phyloP scores from a whole-genome alignment of 37 sponge, comb jelly and placozoan genomes.

The Cladorhizidae sp. region DNA sequence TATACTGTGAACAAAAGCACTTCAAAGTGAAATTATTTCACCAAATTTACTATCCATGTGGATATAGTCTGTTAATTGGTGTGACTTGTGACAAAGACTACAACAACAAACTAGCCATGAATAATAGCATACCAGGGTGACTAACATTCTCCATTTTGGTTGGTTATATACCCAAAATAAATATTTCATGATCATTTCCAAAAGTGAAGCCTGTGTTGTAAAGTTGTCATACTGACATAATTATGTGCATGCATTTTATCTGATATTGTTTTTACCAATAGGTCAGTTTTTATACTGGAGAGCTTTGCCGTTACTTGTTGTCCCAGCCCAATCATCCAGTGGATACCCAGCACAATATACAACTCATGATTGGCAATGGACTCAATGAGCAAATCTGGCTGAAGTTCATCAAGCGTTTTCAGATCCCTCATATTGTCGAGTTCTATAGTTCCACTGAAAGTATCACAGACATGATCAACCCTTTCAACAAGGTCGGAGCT shows the following conservation, averaged over 20 bases:
- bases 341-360: constrained; percentile 73
- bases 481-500: constrained; percentile 48
- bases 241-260: background rate
- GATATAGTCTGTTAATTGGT: too few relatives aligned
- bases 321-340: constrained; percentile 68
- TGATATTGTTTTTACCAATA: constrained; percentile 21
- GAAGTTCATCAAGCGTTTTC: constrained; percentile 72
- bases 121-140: too few relatives aligned
- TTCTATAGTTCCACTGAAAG: constrained; percentile 94
- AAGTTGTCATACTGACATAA: too few relatives aligned
- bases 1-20: too few relatives aligned
- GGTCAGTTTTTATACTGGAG: constrained; percentile 84
- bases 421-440: constrained; percentile 71
- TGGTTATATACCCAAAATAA: too few relatives aligned
- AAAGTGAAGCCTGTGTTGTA: too few relatives aligned
- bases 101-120: too few relatives aligned
- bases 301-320: constrained; percentile 82
- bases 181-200: too few relatives aligned
- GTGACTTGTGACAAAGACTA: too few relatives aligned
- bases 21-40: too few relatives aligned
- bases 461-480: constrained; percentile 43
- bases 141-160: too few relatives aligned
- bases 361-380: constrained; percentile 77
- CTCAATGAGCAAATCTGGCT: constrained; percentile 75
- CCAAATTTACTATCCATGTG: too few relatives aligned